These are phyloP conservation scores for Columba livia DNA, from an alignment of 2,113 vertebrate genomes.

Conservation along the genomic window DNA sequence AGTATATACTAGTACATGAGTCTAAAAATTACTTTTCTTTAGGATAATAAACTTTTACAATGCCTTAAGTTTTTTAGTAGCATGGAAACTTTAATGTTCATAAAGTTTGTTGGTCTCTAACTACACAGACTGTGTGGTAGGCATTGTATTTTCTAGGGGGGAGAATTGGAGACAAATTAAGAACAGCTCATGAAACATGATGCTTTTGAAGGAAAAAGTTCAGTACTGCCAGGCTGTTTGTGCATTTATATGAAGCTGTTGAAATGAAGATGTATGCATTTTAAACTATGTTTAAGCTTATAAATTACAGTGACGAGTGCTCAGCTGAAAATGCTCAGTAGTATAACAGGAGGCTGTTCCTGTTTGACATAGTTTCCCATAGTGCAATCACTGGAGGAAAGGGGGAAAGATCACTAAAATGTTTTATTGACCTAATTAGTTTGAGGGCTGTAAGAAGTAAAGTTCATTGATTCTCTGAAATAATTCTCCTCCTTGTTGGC, in stretches of 20 bases:
- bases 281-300: background rate
- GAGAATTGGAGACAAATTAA: background rate
- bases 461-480: background rate
- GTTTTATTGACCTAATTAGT: background rate
- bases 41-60: background rate
- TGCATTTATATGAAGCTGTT: background rate
- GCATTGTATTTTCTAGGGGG: background rate
- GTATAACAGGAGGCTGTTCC: background rate
- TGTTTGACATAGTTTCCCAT: background rate
- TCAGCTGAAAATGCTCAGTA: background rate
- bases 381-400: background rate
- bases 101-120: background rate
- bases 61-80: background rate
- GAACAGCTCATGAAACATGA: background rate
- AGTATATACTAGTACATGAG: background rate
- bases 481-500: background rate
- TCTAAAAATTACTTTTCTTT: background rate
- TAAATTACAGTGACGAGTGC: fast-evolving
- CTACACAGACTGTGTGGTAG: fast-evolving
- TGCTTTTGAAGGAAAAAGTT: background rate
- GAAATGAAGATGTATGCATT: background rate
- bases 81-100: background rate
- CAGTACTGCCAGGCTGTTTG: background rate
- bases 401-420: background rate
- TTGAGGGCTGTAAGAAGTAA: background rate